Conservation (phyloP, 1,140 invertebrate genomes). For the Zaprionus africanus region DNA sequence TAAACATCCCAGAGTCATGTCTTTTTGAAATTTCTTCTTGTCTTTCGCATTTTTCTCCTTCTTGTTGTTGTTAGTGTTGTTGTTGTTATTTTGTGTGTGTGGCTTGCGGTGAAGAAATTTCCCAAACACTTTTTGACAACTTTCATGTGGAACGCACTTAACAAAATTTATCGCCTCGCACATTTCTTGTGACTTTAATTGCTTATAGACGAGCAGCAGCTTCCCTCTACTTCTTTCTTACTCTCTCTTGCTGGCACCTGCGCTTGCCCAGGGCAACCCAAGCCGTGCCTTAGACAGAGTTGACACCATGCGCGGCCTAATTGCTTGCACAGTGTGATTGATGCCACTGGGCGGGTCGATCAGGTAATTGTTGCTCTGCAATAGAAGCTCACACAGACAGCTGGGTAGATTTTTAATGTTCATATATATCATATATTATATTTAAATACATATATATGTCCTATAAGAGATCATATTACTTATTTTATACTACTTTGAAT, state of each 20-base stretch:
- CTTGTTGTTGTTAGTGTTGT: neutral
- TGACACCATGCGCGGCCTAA: conserved; percentile 66
- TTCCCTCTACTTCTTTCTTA: conserved; percentile 25
- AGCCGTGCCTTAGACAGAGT: conserved; percentile 53
- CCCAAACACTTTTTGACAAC: conserved; percentile 78
- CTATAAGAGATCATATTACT: too few relatives aligned
- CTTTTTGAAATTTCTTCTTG: conserved; percentile 24
- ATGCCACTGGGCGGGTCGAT: conserved; percentile 27
- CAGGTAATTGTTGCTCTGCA: neutral
- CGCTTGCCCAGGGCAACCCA: conserved; percentile 12
- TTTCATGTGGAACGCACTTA: conserved; percentile 80
- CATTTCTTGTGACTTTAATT: conserved; percentile 81
- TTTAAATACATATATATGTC: too few relatives aligned
- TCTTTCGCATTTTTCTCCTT: conserved; percentile 5
- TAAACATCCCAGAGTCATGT: conserved; percentile 60
- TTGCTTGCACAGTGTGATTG: conserved; percentile 68
- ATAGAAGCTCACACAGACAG: neutral
- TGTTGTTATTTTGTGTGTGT: conserved; percentile 8
- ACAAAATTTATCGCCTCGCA: conserved; percentile 77
- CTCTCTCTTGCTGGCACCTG: conserved; percentile 35
- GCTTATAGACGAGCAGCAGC: conserved; percentile 60
- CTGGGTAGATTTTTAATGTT: too few relatives aligned
- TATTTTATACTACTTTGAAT: too few relatives aligned
- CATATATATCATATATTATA: too few relatives aligned
- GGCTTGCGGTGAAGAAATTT: conserved; percentile 72